Evolutionary conservation across 2,113 vertebrate genomes (phyloP), one percentile per base, ranked within the genome.

Genomic region (Meleagris gallopavo): DNA sequence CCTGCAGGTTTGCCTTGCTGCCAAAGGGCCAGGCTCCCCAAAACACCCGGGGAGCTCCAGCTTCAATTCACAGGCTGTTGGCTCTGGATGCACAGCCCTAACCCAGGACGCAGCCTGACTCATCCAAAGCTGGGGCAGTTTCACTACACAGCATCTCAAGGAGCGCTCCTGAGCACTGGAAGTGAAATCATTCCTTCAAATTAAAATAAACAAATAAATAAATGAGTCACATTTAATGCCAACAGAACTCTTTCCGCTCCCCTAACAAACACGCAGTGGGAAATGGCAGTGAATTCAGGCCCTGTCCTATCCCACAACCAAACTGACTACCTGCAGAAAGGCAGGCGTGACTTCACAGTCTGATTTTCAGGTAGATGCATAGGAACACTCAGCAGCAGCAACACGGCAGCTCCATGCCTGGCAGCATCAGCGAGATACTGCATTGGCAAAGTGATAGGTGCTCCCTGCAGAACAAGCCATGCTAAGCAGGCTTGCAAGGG

Each of bases 231-330:
- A 11, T 30, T 20, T 19, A 36, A 66, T 38, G 55, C 46, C 46
- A 11, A 58, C 27, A 27, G 38, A 30, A 30, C 11, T 36, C 64
- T 40, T 20, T 13, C 25, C 2, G 40, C 36, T 36, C 27, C 54
- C 52, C 57, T 14, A 27, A 19, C 30, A 55, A 32, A 5, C 13
- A 58, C 52, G 34, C 11, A 17, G 2, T 25, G 45, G 25, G 40
- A 4, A 64, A n/a, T 0, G 30, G 4, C 43, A 60, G 29, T 0
- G 18, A 50, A 36, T 1, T 36, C 66, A 40, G 29, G 30, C 41
- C 5, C 12, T 5, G 38, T 32, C 29, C 14, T 13, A 15, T 2
- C 11, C 13, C 34, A 20, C 17, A 29, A 15, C 9, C 46, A 60
- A 25, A 17, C 10, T 17, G 29, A 29, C 40, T 1, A 18, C 34